These are phyloP conservation scores for Gopherus evgoodei DNA, from an alignment of 2,113 vertebrate species.

Conservation along the genomic window DNA sequence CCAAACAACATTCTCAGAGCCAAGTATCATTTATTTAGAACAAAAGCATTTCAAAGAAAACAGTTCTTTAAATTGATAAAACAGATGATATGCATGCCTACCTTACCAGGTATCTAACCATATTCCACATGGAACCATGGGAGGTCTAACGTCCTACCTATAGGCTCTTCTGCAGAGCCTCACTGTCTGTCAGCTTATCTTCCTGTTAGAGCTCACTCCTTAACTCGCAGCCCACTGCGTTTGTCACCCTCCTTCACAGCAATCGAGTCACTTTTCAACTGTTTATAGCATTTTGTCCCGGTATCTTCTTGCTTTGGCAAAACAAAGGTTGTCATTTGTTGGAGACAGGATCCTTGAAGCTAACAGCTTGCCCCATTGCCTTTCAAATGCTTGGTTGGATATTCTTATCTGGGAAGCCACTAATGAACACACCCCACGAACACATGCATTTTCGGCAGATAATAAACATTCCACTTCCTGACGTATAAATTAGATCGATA, in stretches of 20 bases:
- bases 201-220: not conserved
- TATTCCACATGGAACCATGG: not conserved
- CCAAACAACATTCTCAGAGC: not conserved
- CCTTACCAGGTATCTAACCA: not conserved
- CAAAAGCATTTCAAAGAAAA: not conserved
- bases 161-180: not conserved
- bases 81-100: not conserved
- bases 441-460: not conserved
- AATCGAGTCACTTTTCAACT: not conserved
- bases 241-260: not conserved
- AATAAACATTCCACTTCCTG: not conserved
- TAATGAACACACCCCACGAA: not conserved
- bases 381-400: not conserved
- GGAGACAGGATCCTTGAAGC: not conserved
- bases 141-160: not conserved
- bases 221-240: not conserved
- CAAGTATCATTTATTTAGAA: not conserved
- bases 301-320: not conserved
- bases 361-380: not conserved
- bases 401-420: not conserved
- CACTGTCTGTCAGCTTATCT: not conserved
- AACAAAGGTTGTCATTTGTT: not conserved
- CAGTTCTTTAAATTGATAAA: not conserved
- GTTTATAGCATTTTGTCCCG: not conserved
- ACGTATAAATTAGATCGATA: not conserved